These are phyloP conservation scores for Camelus bactrianus DNA, from an alignment of 2,113 vertebrate genomes.

Conservation along the genomic window DNA sequence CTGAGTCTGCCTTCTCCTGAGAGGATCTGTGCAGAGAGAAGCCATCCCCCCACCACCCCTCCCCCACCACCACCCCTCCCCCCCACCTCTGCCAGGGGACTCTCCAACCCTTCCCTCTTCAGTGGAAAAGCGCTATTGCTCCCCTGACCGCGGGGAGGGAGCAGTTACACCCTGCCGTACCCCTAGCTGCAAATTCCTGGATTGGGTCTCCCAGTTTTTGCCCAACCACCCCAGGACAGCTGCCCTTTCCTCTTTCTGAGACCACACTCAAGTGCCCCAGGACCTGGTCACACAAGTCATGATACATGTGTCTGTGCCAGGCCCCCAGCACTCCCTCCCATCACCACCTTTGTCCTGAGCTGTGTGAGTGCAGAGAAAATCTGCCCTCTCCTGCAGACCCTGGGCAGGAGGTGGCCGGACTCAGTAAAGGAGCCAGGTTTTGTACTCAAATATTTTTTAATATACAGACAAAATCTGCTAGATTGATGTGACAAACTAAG, in stretches of 20 bases:
- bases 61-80: accelerated
- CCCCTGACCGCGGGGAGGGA: background rate
- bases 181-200: background rate
- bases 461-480: constrained; percentile 78
- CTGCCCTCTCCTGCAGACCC: background rate
- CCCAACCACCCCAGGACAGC: background rate
- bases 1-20: background rate
- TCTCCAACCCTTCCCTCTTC: background rate
- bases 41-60: background rate
- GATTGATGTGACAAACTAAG: constrained; percentile 45
- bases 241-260: background rate
- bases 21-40: background rate
- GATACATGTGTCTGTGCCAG: background rate
- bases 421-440: constrained; percentile 50
- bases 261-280: background rate
- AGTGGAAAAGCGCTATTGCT: background rate
- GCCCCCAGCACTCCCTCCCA: background rate
- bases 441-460: constrained; percentile 71
- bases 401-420: background rate
- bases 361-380: background rate
- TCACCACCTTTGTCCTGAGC: background rate
- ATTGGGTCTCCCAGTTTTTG: background rate
- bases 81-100: background rate
- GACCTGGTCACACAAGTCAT: background rate
- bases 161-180: no score